A percentile compares a stretch with the other conserved stretches of the same genome.
These are phyloP conservation scores for Vireo griseus DNA, from an alignment of 2,797 vertebrate species.

Conservation along the genomic window DNA sequence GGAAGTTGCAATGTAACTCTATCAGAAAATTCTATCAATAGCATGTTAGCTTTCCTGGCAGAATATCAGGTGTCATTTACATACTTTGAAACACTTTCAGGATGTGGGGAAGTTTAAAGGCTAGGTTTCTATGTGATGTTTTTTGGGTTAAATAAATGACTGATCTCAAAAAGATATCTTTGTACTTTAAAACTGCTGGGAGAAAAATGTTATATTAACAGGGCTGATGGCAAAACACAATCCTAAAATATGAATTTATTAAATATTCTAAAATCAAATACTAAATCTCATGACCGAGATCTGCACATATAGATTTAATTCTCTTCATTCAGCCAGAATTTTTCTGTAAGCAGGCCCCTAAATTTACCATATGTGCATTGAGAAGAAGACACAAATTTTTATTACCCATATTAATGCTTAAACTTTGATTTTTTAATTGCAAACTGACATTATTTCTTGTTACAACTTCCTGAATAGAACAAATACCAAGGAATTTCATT, in stretches of 20 bases:
- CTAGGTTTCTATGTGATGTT: not conserved
- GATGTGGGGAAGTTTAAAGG: constrained; percentile 18
- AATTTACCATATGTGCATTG: not conserved
- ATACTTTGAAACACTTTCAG: constrained; percentile 62
- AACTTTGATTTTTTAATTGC: not conserved
- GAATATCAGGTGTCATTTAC: constrained; percentile 36
- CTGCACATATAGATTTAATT: not conserved
- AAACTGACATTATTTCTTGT: not conserved
- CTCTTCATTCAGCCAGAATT: not conserved
- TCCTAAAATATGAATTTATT: not conserved
- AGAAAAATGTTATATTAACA: not conserved
- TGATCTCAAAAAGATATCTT: not conserved
- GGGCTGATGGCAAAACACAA: not conserved
- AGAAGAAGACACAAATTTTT: not conserved
- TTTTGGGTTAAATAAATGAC: not conserved
- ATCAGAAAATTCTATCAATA: constrained; percentile 57
- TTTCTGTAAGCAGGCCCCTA: not conserved
- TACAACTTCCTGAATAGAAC: not conserved
- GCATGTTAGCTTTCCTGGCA: constrained; percentile 44
- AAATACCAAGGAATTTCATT: not conserved
- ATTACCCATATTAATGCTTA: not conserved
- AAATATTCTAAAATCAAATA: not conserved
- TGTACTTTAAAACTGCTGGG: not conserved
- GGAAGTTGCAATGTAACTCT: constrained; percentile 8
- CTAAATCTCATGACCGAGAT: not conserved